A percentile compares a stretch with the other conserved stretches of the same genome.
Evolutionary conservation across 2,888 invertebrate species (phyloP).

Genomic region (Chalcis sispes): DNA sequence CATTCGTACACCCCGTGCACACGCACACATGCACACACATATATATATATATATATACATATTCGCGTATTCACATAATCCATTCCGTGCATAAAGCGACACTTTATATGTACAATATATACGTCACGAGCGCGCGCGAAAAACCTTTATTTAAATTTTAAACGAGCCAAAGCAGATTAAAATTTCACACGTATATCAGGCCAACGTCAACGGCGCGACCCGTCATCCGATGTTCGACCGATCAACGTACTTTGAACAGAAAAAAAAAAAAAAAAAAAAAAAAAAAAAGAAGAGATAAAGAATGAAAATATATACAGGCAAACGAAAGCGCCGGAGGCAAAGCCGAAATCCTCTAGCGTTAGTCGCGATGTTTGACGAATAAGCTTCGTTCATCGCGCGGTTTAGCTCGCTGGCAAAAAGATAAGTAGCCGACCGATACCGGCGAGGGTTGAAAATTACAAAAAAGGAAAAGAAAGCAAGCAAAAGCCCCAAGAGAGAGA

Average conservation of each 20-base stretch:
- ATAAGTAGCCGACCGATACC: not conserved
- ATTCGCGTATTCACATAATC: too few species aligned
- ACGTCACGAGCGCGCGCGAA: slow-evolving; percentile 1
- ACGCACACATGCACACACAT: too few species aligned
- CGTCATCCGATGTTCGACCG: slow-evolving; percentile 47
- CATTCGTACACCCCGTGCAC: not conserved
- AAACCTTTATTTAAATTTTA: slow-evolving; percentile 58
- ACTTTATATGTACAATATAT: slow-evolving; percentile 9
- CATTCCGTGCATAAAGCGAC: slow-evolving; percentile 6
- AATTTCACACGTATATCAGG: slow-evolving; percentile 55
- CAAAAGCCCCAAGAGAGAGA: not conserved
- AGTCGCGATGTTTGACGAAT: slow-evolving; percentile 16
- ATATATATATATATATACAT: too few species aligned
- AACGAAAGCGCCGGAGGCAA: not conserved
- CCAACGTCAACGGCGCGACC: not conserved
- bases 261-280: slow-evolving; percentile 16
- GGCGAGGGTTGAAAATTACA: not conserved
- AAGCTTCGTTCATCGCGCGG: slow-evolving; percentile 16
- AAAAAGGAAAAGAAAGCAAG: not conserved
- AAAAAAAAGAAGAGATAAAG: slow-evolving; percentile 11
- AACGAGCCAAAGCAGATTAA: slow-evolving; percentile 58
- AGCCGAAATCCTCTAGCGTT: slow-evolving; percentile 32
- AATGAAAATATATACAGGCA: slow-evolving; percentile 13
- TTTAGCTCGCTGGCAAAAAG: not conserved
- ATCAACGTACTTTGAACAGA: slow-evolving; percentile 10